Conservation (phyloP, 53 echinoderm and acorn worm genomes). For the Astropecten irregularis region DNA sequence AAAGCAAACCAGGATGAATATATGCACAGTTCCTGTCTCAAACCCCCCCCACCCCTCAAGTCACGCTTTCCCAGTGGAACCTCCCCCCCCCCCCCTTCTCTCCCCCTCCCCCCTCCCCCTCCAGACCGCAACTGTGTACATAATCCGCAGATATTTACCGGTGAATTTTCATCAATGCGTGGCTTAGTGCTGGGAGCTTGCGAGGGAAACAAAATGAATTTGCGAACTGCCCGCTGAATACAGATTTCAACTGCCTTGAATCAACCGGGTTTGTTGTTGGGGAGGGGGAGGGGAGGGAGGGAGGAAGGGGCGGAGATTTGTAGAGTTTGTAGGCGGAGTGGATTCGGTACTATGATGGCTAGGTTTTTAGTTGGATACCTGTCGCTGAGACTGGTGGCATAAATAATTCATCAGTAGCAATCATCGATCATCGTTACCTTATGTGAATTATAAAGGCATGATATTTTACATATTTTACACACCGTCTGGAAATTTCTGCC, state of each 20-base stretch:
- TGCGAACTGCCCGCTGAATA: not conserved
- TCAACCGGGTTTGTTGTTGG: constrained; percentile 37
- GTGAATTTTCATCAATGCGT: constrained; percentile 52
- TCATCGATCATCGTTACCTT: constrained; percentile 51
- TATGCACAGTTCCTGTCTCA: not conserved
- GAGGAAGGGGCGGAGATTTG: too few species aligned
- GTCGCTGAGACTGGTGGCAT: not conserved
- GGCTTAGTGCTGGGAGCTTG: not conserved
- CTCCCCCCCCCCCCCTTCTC: not conserved
- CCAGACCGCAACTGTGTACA: constrained; percentile 18
- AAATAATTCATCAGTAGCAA: constrained; percentile 29
- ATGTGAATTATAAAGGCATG: too few species aligned
- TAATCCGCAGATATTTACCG: constrained; percentile 55
- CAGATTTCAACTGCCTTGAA: constrained; percentile 36
- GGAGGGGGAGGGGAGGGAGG: not conserved
- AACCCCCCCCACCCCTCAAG: too few species aligned
- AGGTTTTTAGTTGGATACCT: constrained; percentile 34
- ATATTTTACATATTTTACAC: too few species aligned
- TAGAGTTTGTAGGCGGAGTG: too few species aligned
- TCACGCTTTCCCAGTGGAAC: too few species aligned
- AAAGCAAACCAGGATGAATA: not conserved
- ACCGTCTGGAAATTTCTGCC: too few species aligned
- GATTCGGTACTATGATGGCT: too few species aligned
- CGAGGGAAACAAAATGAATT: constrained; percentile 19
- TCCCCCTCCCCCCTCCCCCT: not conserved